phyloP scores from a whole-genome alignment of 1,140 invertebrate species.

The Drosophila prosaltans region DNA sequence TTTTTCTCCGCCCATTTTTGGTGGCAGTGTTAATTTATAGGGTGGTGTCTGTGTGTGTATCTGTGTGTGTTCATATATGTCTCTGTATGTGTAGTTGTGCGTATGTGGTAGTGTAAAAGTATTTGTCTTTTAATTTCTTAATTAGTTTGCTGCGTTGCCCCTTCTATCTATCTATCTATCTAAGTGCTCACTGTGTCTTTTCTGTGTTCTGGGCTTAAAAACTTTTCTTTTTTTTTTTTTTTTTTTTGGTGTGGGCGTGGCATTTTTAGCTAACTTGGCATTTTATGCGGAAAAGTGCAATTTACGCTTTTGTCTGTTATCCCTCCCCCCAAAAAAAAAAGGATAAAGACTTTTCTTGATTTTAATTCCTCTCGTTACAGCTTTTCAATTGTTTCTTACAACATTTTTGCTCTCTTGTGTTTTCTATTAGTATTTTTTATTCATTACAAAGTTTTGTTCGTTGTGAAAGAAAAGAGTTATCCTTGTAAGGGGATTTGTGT shows the following conservation, averaged over 20 bases:
- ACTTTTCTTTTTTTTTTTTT: background rate
- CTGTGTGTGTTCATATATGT: background rate
- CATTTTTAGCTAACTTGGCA: constrained; percentile 46
- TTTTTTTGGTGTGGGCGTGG: constrained; percentile 17
- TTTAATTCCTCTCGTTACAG: constrained; percentile 29
- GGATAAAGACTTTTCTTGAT: constrained; percentile 12
- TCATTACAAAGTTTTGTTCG: background rate
- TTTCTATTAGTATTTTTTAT: constrained; percentile 4
- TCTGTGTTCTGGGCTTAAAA: constrained; percentile 4
- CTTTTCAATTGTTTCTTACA: background rate
- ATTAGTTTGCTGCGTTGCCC: constrained; percentile 64
- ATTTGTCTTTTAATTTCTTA: constrained; percentile 81
- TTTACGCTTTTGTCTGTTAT: constrained; percentile 45
- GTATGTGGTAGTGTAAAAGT: constrained; percentile 47
- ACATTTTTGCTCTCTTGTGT: constrained; percentile 1
- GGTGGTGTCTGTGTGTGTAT: constrained; percentile 31
- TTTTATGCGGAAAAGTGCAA: constrained; percentile 52
- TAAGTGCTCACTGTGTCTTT: constrained; percentile 6
- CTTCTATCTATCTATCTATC: background rate
- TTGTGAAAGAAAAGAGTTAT: background rate
- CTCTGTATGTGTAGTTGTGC: constrained; percentile 28
- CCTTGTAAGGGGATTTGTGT: background rate
- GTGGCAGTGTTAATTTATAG: constrained; percentile 63
- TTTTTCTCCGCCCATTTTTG: constrained; percentile 46
- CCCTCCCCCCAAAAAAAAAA: too few species aligned